These are phyloP conservation scores for Phragmatobia fuliginosa DNA, from an alignment of 2,888 invertebrate species.

Conservation along the genomic window DNA sequence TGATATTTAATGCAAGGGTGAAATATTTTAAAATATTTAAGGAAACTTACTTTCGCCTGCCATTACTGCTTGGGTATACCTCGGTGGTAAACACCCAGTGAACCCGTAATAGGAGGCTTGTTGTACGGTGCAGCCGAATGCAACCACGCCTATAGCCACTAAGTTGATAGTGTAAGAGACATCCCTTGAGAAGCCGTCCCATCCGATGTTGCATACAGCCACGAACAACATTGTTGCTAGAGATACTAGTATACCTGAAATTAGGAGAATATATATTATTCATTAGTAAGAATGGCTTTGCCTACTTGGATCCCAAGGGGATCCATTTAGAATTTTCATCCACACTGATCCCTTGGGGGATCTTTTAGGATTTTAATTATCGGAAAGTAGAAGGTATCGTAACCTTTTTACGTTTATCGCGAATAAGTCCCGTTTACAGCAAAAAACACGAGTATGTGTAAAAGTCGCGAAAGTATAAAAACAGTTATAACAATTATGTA, in stretches of 20 bases:
- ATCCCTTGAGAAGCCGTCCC: conserved; percentile 92
- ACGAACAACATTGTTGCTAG: conserved; percentile 93
- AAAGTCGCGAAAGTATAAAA: no score
- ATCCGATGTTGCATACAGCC: conserved; percentile 94
- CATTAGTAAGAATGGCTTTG: background rate
- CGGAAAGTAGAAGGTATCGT: no score
- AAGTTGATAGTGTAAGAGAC: conserved; percentile 94
- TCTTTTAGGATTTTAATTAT: no score
- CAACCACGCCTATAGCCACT: conserved; percentile 93
- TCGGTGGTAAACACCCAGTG: conserved; percentile 95
- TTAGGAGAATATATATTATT: background rate
- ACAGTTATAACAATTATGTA: no score
- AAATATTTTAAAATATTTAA: background rate
- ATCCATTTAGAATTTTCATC: no score
- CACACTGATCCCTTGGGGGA: no score
- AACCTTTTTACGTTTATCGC: no score
- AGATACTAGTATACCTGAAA: conserved; percentile 92
- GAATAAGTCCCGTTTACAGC: no score
- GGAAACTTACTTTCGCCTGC: conserved; percentile 94
- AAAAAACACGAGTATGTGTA: no score
- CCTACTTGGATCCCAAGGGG: no score
- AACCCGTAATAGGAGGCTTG: conserved; percentile 98
- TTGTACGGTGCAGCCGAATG: conserved; percentile 96
- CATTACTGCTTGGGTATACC: conserved; percentile 98
- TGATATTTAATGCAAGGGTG: no score